Evolutionary conservation across 2,888 invertebrate species (phyloP), one percentile per base, ranked within the genome.

Genomic region (Oligia strigilis): DNA sequence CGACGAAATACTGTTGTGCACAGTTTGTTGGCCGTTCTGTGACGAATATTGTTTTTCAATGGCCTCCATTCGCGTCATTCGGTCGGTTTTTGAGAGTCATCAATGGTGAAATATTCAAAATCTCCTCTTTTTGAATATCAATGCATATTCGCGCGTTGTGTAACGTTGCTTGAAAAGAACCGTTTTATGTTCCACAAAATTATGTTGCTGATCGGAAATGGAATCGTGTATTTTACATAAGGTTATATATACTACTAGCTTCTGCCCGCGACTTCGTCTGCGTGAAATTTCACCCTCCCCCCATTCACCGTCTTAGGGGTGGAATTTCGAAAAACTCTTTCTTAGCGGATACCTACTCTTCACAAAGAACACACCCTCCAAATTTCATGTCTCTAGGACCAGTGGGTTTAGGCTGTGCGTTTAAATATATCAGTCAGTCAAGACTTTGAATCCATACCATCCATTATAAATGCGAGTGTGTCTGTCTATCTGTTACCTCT

Each of bases 11-110:
- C 75, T 86, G 78, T 72, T 65, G 80, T 76, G 77, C 73, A 82
- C 73, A 66, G 77, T 82, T 84, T 36, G 52, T 81, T 78, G 64
- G 81, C 72, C 60, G 69, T 82, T 80, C 64, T 77, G 79, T 88
- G 79, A 83, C 75, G 81, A 85, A 86, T 81, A 77, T 83, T 89
- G 88, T 89, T 88, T 89, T 81, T 82, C 70, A 87, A 89, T 81
- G 78, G 75, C 40, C 64, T 52, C 77, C 36, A 75, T 77, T 72
- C 78, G 55, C 88, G 89, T 89, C 88, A 89, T 80, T 73, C 60
- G 8, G 3, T 43, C 72, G 69, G n/a, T 81, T 82, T 83, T 77
- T 55, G 62, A 62, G 64, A 75, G 46, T 88, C 71, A 74, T 86
- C 78, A 74, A 89, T 86, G 78, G 69, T 81, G 80, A 88, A 83